Evolutionary conservation across 2,797 vertebrate species (phyloP).

Genomic region (Liasis olivaceus): DNA sequence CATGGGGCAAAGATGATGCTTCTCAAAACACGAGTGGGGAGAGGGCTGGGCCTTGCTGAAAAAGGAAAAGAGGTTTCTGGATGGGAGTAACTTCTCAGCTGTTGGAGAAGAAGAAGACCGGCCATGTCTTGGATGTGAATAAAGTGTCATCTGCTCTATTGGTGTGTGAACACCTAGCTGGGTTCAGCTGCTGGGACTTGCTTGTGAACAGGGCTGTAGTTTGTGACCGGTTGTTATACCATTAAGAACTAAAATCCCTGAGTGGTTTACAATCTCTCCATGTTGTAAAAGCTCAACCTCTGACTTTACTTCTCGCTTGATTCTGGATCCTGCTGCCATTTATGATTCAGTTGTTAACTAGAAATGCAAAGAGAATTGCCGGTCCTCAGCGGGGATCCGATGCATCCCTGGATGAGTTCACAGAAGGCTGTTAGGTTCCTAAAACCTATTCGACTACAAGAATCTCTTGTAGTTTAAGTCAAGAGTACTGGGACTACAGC

Average conservation of each 20-base stretch:
- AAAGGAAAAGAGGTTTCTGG: background rate
- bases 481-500: background rate
- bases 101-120: background rate
- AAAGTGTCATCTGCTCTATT: background rate
- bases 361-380: background rate
- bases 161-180: background rate
- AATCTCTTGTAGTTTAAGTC: background rate
- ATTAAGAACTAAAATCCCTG: background rate
- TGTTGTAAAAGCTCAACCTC: background rate
- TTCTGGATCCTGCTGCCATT: background rate
- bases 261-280: background rate
- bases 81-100: background rate
- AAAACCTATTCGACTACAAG: background rate
- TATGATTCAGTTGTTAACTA: background rate
- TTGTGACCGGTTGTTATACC: background rate
- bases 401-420: background rate
- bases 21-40: background rate
- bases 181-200: background rate
- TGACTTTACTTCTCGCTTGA: background rate
- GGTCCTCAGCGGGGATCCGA: background rate
- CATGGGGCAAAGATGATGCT: background rate
- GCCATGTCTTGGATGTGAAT: background rate
- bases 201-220: background rate
- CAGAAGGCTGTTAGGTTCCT: background rate
- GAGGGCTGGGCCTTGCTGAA: background rate